Conservation (phyloP, 2,113 vertebrate genomes). For the Coptodon rendalli region DNA sequence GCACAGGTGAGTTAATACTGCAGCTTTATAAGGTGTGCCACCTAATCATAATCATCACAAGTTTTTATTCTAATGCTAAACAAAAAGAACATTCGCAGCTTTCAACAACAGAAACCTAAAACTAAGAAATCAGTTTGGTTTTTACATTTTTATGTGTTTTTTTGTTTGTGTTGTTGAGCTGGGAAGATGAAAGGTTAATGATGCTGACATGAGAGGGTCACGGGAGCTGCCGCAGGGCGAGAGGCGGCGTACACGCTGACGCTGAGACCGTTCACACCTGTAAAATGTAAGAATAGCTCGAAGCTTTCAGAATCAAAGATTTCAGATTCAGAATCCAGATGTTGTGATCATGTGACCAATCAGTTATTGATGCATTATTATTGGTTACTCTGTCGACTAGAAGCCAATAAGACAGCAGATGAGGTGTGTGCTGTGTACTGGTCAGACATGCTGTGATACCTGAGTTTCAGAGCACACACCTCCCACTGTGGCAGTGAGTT, state of each 20-base stretch:
- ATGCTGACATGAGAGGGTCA: not conserved
- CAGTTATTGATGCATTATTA: not conserved
- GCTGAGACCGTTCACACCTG: not conserved
- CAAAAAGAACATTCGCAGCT: not conserved
- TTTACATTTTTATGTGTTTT: not conserved
- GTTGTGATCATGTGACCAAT: not conserved
- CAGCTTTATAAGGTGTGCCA: not conserved
- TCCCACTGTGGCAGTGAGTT: not conserved
- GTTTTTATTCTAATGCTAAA: not conserved
- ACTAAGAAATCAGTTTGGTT: not conserved
- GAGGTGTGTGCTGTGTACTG: not conserved
- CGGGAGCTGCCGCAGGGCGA: fast-evolving
- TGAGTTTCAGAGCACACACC: not conserved
- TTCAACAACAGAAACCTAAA: not conserved
- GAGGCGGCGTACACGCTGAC: not conserved
- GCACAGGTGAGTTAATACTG: not conserved
- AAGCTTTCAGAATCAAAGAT: not conserved
- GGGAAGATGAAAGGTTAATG: not conserved
- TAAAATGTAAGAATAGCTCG: fast-evolving
- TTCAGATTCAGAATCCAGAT: not conserved
- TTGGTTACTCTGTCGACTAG: not conserved
- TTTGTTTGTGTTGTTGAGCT: not conserved
- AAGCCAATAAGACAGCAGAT: not conserved
- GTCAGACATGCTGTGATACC: not conserved
- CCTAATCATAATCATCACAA: not conserved